Base-by-base conservation (phyloP, 2,888 invertebrate species). In the Diplazon laetatorius region DNA sequence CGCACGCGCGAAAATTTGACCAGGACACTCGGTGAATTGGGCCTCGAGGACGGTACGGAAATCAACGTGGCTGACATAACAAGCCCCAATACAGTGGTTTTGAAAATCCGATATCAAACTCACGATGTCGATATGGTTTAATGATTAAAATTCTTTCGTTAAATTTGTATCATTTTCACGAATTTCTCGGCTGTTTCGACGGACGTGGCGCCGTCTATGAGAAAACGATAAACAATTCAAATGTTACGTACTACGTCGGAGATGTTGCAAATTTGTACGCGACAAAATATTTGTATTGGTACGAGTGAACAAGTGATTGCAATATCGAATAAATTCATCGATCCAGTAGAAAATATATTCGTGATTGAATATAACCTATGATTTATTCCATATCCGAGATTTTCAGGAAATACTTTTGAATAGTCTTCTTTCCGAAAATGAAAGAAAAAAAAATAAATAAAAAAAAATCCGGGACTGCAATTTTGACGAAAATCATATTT, bases 1-100 rank as follows among this genome's bases (percentile, higher is more conserved):
- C 93, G 94, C 84, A 99, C 98, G 0, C 94, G 96, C 84, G 94
- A 94, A 62, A 99, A 99, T 92, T 93, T 99, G 80, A 95, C 95
- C 84, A 97, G 96, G 92, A 95, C 96, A 73, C 91, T 99, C 65
- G 93, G 93, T 78, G 99, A 99, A 84, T 92, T 99, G 73, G 97
- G 96, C 1, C 91, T 99, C 18, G 93, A 91, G 74, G 95, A 98
- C 91, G 98, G 97, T 0, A 95, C 95, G 68, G 96, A 97, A 88
- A 92, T 99, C 69, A 93, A 97, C 83, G 97, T 99, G 0, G 97
- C 98, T 0, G 99, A 99, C 92, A 92, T 95, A 18, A 98, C 99
- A 2, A 95, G 96, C 4, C 98, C 98, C 0, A 95, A 94, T 85
- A 95, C 97, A 8, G 91, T 97, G 60, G 93, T 95, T n/a, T 92